Percentiles rank a stretch among this genome's conserved stretches.
These are phyloP conservation scores for Erpetoichthys calabaricus DNA, from an alignment of 2,797 vertebrate genomes.

Conservation along the genomic window DNA sequence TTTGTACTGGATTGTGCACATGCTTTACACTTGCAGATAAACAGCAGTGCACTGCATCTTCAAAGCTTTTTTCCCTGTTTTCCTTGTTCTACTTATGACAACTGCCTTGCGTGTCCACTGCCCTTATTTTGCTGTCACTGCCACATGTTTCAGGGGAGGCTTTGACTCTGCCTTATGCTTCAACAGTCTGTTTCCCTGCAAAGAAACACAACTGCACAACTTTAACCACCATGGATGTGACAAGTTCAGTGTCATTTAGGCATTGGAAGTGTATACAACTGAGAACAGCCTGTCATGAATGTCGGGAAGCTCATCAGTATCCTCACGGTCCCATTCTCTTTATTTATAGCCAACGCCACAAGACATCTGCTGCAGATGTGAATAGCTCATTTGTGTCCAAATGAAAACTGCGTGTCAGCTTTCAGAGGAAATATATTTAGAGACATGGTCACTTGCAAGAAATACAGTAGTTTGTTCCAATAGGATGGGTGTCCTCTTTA, in stretches of 20 bases:
- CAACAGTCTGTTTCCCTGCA: constrained; percentile 15
- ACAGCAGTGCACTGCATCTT: too few species aligned
- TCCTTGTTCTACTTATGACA: constrained; percentile 6
- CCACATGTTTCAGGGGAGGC: constrained; percentile 9
- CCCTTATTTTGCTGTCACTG: constrained; percentile 6
- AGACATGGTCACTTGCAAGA: constrained; percentile 20
- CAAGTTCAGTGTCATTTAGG: constrained; percentile 20
- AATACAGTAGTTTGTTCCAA: constrained; percentile 27
- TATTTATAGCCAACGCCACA: constrained; percentile 52
- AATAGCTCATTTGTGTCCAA: constrained; percentile 39
- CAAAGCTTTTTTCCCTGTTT: too few species aligned
- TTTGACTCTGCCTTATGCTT: constrained; percentile 7
- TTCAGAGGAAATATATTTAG: constrained; percentile 29
- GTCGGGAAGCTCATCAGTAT: constrained; percentile 30
- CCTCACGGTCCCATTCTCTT: constrained; percentile 42
- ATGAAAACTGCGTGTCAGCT: constrained; percentile 48
- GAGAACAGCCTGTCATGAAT: constrained; percentile 31
- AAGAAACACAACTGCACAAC: constrained; percentile 16
- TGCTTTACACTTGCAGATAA: too few species aligned
- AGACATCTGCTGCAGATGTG: constrained; percentile 57
- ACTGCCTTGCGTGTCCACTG: constrained; percentile 6
- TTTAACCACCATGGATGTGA: constrained; percentile 23
- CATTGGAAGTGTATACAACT: constrained; percentile 30
- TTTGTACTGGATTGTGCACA: too few species aligned
- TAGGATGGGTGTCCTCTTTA: constrained; percentile 41